phyloP scores from a whole-genome alignment of 2,797 vertebrate genomes.

The Sphenopsis melanotis region DNA sequence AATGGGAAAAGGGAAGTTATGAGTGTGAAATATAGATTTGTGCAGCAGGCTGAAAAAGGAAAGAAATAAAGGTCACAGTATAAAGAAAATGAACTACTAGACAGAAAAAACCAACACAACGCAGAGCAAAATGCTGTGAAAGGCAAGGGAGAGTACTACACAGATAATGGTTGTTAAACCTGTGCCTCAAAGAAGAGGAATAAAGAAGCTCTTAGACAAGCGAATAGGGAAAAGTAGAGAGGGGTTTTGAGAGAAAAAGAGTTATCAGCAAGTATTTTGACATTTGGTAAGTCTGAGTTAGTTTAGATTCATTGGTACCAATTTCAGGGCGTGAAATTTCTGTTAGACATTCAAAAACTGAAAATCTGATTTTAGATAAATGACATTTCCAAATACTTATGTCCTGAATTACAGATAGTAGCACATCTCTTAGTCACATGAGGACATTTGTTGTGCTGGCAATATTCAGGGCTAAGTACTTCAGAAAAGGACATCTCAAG shows the following conservation, averaged over 20 bases:
- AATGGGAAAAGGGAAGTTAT: background rate
- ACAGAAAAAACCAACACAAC: background rate
- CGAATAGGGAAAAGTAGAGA: background rate
- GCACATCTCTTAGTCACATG: background rate
- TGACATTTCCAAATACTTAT: background rate
- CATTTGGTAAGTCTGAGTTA: background rate
- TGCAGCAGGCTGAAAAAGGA: background rate
- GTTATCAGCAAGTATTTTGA: background rate
- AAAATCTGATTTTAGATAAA: background rate
- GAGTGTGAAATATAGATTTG: background rate
- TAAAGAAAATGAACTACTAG: background rate
- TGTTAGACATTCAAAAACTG: background rate
- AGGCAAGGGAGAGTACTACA: background rate
- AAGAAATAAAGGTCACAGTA: background rate
- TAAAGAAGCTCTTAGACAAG: background rate
- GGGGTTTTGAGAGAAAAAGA: rapidly evolving
- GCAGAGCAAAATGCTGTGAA: background rate
- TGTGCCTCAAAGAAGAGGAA: background rate
- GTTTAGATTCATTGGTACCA: background rate
- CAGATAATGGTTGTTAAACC: background rate
- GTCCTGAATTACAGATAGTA: background rate
- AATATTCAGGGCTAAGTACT: background rate
- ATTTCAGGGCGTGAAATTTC: background rate
- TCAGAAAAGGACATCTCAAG: background rate
- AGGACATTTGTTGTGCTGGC: background rate